phyloP scores from a whole-genome alignment of 2,797 vertebrate genomes.

The Danio kyathit region DNA sequence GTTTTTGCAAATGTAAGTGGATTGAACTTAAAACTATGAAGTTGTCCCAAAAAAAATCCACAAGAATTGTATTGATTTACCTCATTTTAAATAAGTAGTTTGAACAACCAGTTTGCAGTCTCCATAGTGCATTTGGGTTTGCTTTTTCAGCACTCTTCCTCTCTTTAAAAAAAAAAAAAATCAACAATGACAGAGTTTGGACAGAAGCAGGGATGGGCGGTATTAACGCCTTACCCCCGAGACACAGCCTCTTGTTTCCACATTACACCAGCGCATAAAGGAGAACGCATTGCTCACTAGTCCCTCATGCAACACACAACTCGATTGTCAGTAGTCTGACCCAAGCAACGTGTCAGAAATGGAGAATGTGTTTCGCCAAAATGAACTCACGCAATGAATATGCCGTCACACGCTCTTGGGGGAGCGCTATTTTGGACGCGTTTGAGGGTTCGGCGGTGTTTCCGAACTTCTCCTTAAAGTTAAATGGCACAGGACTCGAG shows the following conservation, averaged over 20 bases:
- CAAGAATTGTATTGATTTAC: no score
- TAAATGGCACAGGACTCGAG: slow-evolving; percentile 22
- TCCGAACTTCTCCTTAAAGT: slow-evolving; percentile 14
- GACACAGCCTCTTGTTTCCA: neutral
- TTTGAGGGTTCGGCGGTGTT: slow-evolving; percentile 2
- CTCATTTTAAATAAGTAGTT: no score
- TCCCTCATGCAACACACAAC: neutral
- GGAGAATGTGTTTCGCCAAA: slow-evolving; percentile 37
- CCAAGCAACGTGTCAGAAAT: slow-evolving; percentile 22
- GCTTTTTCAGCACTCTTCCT: neutral
- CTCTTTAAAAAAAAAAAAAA: neutral
- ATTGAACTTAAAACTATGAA: no score
- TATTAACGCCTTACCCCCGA: slow-evolving; percentile 16
- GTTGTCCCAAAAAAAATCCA: no score
- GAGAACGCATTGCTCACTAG: neutral
- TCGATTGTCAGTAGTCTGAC: neutral
- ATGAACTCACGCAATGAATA: slow-evolving; percentile 45
- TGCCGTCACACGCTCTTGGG: slow-evolving; percentile 5
- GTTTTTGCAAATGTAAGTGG: no score
- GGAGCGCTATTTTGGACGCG: slow-evolving; percentile 20
- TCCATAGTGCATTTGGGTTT: neutral
- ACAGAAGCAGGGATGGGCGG: slow-evolving; percentile 28
- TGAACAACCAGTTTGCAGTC: no score
- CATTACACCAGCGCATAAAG: slow-evolving; percentile 23
- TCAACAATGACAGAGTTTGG: neutral